phyloP scores from a whole-genome alignment of 2,797 vertebrate genomes.

The Parauchenoglanis punctatus region DNA sequence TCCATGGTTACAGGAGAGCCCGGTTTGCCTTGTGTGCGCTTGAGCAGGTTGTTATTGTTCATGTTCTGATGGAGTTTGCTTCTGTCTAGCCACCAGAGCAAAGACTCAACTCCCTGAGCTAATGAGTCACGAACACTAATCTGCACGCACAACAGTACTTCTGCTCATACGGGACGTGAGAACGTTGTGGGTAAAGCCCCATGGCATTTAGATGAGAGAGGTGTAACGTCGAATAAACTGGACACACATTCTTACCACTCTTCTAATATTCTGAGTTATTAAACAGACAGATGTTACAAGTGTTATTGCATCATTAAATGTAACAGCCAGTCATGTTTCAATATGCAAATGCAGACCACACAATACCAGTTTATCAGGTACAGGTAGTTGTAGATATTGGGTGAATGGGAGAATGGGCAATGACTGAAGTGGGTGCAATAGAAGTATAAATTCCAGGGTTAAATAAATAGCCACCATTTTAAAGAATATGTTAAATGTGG shows the following conservation, averaged over 20 bases:
- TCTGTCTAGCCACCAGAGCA: conserved; percentile 16
- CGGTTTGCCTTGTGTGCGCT: conserved; percentile 64
- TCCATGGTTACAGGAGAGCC: conserved; percentile 68
- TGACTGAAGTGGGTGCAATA: neutral
- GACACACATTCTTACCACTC: neutral
- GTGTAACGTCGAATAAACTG: no score
- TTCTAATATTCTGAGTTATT: neutral
- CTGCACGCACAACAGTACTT: neutral
- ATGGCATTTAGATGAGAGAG: neutral
- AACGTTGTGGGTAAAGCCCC: neutral
- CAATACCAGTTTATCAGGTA: no score
- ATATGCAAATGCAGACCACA: neutral
- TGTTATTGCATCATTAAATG: neutral
- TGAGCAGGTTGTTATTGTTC: conserved; percentile 57
- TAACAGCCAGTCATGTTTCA: neutral
- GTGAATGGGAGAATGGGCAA: neutral
- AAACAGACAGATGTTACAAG: neutral
- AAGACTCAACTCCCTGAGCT: conserved; percentile 7
- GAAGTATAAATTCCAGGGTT: neutral
- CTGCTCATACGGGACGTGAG: neutral
- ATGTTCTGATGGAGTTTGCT: conserved; percentile 36
- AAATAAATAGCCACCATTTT: neutral
- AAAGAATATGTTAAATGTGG: neutral
- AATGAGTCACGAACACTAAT: conserved; percentile 30
- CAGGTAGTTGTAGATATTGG: neutral